Base-by-base conservation (phyloP, 2,113 vertebrate species). In the Sturnira hondurensis region DNA sequence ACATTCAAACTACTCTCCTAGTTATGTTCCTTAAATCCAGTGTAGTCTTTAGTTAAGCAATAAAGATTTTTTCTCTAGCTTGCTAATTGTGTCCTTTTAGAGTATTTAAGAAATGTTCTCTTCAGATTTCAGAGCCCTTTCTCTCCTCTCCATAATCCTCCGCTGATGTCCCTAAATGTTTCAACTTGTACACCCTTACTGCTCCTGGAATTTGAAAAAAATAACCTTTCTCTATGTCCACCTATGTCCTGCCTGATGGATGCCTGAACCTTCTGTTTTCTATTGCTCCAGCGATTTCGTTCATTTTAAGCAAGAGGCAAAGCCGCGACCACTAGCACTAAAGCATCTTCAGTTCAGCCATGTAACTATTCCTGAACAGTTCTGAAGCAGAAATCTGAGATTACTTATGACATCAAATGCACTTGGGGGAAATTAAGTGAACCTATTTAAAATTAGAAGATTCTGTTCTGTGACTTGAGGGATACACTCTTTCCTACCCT, bases 21-120 rank as follows among this genome's bases (percentile, higher is more conserved):
- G 4, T 24, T 86, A 81, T 15, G 2, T 19, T 93, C 45, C 3
- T 47, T n/a, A 47, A 77, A 45, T 82, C 7, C 4, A 33, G 22
- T 41, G 33, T 36, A n/a, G 54, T 85, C 45, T 89, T 95, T 71
- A 52, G 0, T 41, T 50, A 17, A 84, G 3, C 28, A 50, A 22
- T 28, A 15, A 50, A n/a, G 0, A 15, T 47, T 38, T 76, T n/a
- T 47, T 56, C 4, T 19, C 13, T 68, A 2, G 78, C 52, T 56
- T 38, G 0, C 1, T 45, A 86, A 54, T 31, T n/a, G 76, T 26
- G 17, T 54, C 63, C 11, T 16, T 67, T 78, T 70, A 12, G 3
- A 1, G 33, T 28, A 43, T 16, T 26, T 76, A 4, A 10, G 4
- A 74, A 80, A 36, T 2, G 1, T 26, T 67, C 2, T 45, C 0